Conservation (phyloP, 2,888 invertebrate genomes). For the Onchidella celtica region DNA sequence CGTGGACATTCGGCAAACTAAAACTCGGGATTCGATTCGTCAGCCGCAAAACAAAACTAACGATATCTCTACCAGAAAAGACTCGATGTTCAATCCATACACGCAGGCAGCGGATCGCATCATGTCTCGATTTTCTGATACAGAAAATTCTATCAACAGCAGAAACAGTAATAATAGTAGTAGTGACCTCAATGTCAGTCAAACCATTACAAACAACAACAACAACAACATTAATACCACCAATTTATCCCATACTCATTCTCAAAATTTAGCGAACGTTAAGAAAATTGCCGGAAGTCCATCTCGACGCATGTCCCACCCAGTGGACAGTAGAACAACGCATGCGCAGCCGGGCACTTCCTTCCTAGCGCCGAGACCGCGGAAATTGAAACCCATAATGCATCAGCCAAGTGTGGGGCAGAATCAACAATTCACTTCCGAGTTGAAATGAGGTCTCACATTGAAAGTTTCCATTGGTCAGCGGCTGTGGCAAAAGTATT, state of each 20-base stretch:
- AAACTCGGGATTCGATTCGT: neutral
- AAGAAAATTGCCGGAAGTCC: neutral
- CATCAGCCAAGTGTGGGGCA: neutral
- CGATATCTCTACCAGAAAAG: neutral
- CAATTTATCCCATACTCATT: neutral
- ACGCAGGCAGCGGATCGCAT: conserved; percentile 25
- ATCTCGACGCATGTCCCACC: conserved; percentile 27
- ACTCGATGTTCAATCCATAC: conserved; percentile 16
- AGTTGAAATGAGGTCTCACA: neutral
- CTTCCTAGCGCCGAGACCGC: neutral
- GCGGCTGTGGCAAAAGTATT: too few species aligned
- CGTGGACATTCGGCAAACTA: neutral
- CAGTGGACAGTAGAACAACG: conserved; percentile 10
- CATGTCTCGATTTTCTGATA: conserved; percentile 31
- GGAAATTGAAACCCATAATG: conserved; percentile 34
- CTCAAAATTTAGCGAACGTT: neutral
- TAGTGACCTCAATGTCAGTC: neutral
- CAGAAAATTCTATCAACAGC: neutral
- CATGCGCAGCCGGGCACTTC: neutral
- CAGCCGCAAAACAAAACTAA: neutral
- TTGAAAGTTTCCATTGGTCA: neutral
- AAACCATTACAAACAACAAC: neutral
- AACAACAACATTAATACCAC: neutral
- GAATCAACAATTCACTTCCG: neutral
- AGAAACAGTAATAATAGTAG: neutral